phyloP scores from a whole-genome alignment of 2,113 vertebrate genomes.

The Paramormyrops kingsleyae region DNA sequence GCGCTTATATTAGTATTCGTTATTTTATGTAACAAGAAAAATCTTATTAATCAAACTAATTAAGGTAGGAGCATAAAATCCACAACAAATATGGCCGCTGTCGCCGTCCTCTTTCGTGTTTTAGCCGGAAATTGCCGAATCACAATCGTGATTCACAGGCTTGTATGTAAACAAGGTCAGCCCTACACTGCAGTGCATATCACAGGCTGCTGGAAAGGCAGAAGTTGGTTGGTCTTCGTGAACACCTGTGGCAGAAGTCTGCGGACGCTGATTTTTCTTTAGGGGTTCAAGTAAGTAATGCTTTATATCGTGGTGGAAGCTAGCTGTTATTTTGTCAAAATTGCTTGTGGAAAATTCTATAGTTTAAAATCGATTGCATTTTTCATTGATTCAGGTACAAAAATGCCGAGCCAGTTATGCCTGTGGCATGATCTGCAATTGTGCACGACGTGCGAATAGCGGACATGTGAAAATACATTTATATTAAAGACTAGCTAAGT shows the following conservation, averaged over 20 bases:
- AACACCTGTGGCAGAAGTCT: slow-evolving; percentile 14
- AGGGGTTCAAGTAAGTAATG: not conserved
- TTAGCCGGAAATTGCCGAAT: slow-evolving; percentile 22
- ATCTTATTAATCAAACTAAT: not conserved
- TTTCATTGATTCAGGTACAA: not conserved
- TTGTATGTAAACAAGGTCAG: slow-evolving; percentile 25
- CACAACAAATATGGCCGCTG: slow-evolving; percentile 17
- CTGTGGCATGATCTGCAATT: not conserved
- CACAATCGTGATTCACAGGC: not conserved
- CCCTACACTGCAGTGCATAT: not conserved
- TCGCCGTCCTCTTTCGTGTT: not conserved
- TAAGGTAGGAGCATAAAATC: not conserved
- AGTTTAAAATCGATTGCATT: not conserved
- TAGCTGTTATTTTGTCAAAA: not conserved
- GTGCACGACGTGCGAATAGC: not conserved
- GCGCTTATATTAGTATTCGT: not conserved
- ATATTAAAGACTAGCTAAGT: not conserved
- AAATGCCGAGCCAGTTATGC: not conserved
- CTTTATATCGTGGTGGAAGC: not conserved
- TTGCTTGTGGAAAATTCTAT: not conserved
- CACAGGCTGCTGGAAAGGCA: too few species aligned
- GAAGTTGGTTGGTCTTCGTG: not conserved
- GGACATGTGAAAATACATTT: not conserved
- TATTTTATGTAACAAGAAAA: not conserved
- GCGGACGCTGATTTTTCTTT: not conserved